Evolutionary conservation across 1,140 invertebrate species (phyloP).

Genomic region (Latrodectus geometricus): DNA sequence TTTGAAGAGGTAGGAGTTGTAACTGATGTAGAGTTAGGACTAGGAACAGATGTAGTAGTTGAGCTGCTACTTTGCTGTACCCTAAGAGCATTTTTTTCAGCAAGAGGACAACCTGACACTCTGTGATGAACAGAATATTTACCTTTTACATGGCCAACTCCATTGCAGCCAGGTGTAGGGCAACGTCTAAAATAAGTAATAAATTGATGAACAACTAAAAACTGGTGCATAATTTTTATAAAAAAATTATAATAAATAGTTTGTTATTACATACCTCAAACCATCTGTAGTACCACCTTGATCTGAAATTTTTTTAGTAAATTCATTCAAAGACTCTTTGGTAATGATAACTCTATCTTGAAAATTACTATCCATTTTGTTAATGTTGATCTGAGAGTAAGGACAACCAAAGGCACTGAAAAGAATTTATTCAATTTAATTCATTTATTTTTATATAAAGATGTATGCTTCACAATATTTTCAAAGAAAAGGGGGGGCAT

Average conservation of each 20-base stretch:
- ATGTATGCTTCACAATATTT: too few species aligned
- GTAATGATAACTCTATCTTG: slow-evolving; percentile 67
- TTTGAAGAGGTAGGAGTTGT: not conserved
- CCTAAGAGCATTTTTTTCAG: slow-evolving; percentile 54
- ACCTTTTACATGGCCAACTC: slow-evolving; percentile 70
- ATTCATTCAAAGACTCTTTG: slow-evolving; percentile 54
- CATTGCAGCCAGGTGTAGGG: slow-evolving; percentile 71
- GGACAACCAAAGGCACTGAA: slow-evolving; percentile 82
- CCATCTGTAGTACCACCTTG: slow-evolving; percentile 52
- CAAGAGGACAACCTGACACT: slow-evolving; percentile 64
- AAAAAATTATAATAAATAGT: not conserved
- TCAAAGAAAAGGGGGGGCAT: too few species aligned
- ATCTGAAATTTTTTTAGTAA: slow-evolving; percentile 41
- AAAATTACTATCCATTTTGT: slow-evolving; percentile 71
- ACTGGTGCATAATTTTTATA: slow-evolving; percentile 1
- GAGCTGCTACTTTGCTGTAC: slow-evolving; percentile 13
- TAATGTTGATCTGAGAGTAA: slow-evolving; percentile 80
- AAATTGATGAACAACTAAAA: not conserved
- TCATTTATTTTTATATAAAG: too few species aligned
- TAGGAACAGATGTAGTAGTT: not conserved
- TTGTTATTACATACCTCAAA: slow-evolving; percentile 26
- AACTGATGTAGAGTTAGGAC: slow-evolving; percentile 1
- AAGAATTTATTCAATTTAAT: slow-evolving; percentile 39
- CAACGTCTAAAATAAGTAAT: slow-evolving; percentile 64
- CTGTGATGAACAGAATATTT: slow-evolving; percentile 70